Percentiles rank a stretch among this genome's conserved stretches.
phyloP scores from a whole-genome alignment of 2,888 invertebrate genomes.

The Andrena haemorrhoa region DNA sequence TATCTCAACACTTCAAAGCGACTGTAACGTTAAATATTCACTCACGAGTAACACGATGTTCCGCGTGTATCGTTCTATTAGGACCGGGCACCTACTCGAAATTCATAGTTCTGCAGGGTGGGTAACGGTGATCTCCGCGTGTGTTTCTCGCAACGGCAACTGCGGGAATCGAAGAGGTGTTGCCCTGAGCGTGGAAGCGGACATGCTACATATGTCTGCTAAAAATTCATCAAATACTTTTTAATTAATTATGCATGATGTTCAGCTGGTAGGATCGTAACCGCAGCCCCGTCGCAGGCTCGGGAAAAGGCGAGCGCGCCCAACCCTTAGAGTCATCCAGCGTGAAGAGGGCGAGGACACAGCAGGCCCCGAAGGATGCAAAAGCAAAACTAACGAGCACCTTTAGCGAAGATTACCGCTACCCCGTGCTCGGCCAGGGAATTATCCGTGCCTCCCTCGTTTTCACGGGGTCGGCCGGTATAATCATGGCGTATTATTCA shows the following conservation, averaged over 20 bases:
- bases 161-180: too few relatives aligned
- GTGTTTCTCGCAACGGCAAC: too few relatives aligned
- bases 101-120: too few relatives aligned
- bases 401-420: constrained; percentile 58
- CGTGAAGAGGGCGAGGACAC: background rate
- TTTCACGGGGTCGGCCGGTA: constrained; percentile 64
- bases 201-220: too few relatives aligned
- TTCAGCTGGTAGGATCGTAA: too few relatives aligned
- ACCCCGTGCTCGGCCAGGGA: constrained; percentile 41
- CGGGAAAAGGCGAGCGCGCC: background rate
- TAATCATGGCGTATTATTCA: constrained; percentile 77
- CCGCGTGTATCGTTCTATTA: too few relatives aligned
- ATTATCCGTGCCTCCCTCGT: constrained; percentile 61
- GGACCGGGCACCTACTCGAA: too few relatives aligned
- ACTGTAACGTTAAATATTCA: background rate
- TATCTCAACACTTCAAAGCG: background rate
- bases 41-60: too few relatives aligned
- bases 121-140: too few relatives aligned
- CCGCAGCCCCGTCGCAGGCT: background rate
- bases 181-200: too few relatives aligned
- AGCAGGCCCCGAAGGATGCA: constrained; percentile 13
- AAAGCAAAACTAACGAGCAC: constrained; percentile 63
- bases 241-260: too few relatives aligned
- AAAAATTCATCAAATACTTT: too few relatives aligned
- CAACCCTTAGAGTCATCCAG: background rate